Conservation (phyloP, 2,113 vertebrate species). For the Cephalopterus ornatus region DNA sequence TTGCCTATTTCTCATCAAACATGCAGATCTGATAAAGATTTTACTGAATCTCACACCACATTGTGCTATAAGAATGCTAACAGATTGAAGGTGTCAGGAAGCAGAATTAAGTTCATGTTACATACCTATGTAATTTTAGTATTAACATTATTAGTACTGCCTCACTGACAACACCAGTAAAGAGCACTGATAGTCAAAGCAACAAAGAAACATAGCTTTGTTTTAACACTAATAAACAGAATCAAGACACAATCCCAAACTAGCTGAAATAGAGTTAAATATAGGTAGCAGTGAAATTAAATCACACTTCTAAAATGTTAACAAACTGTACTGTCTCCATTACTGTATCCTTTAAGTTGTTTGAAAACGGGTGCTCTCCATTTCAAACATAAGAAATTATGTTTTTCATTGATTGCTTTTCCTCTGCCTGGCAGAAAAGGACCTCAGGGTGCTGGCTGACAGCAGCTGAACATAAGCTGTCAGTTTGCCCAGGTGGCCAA, state of each 20-base stretch:
- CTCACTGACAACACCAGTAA: not conserved
- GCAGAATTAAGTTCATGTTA: not conserved
- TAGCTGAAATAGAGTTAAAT: not conserved
- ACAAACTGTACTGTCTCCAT: not conserved
- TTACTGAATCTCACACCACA: not conserved
- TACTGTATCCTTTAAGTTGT: not conserved
- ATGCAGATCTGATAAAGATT: not conserved
- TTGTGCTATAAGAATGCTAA: not conserved
- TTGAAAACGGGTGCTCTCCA: not conserved
- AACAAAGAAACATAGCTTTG: not conserved
- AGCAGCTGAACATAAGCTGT: not conserved
- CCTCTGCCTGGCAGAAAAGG: not conserved
- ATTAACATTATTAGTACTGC: not conserved
- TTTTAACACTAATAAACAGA: not conserved
- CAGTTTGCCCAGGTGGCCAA: not conserved
- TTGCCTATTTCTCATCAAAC: not conserved
- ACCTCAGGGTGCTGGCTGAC: not conserved
- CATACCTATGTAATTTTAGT: not conserved
- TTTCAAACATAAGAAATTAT: too few species aligned
- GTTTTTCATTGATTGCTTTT: not conserved
- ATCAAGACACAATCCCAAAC: not conserved
- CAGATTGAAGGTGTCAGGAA: not conserved
- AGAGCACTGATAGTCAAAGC: not conserved
- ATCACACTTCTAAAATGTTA: not conserved
- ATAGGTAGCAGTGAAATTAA: not conserved